phyloP scores from a whole-genome alignment of 2,888 invertebrate genomes.

The Cataglyphis rosenhaueri region DNA sequence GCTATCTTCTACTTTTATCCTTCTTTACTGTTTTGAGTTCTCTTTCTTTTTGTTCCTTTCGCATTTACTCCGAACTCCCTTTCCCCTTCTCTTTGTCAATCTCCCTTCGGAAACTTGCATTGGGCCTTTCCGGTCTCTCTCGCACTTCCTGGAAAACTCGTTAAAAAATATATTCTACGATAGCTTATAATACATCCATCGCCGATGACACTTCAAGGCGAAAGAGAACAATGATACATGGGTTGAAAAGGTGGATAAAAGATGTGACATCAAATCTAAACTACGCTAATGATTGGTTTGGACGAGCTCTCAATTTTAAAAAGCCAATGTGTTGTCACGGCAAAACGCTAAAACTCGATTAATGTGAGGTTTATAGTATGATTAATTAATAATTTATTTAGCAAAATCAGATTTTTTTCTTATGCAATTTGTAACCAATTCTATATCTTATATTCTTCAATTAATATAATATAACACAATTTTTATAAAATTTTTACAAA shows the following conservation, averaged over 20 bases:
- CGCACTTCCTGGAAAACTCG: conserved; percentile 70
- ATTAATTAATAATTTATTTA: not conserved
- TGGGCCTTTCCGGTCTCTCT: conserved; percentile 61
- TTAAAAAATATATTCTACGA: conserved; percentile 75
- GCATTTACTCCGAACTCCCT: conserved; percentile 76
- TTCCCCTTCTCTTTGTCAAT: conserved; percentile 69
- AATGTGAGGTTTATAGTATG: not conserved
- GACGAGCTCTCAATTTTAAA: not conserved
- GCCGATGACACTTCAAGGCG: conserved; percentile 40
- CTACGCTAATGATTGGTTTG: not conserved
- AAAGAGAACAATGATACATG: conserved; percentile 14
- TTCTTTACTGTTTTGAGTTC: conserved; percentile 65
- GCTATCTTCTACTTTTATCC: conserved; percentile 43
- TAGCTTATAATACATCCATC: conserved; percentile 68
- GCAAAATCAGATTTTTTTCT: not conserved
- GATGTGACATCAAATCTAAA: conserved; percentile 1
- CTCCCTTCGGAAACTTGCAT: conserved; percentile 54
- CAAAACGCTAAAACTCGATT: not conserved
- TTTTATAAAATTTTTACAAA: not conserved
- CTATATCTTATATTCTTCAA: not conserved
- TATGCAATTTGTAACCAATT: not conserved
- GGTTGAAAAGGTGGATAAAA: not conserved
- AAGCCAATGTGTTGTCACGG: not conserved
- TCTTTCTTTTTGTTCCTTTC: conserved; percentile 76
- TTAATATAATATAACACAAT: not conserved